Evolutionary conservation across 2,797 vertebrate species (phyloP), one percentile per base, ranked within the genome.

Genomic region (Dendrocincla tyrannina): DNA sequence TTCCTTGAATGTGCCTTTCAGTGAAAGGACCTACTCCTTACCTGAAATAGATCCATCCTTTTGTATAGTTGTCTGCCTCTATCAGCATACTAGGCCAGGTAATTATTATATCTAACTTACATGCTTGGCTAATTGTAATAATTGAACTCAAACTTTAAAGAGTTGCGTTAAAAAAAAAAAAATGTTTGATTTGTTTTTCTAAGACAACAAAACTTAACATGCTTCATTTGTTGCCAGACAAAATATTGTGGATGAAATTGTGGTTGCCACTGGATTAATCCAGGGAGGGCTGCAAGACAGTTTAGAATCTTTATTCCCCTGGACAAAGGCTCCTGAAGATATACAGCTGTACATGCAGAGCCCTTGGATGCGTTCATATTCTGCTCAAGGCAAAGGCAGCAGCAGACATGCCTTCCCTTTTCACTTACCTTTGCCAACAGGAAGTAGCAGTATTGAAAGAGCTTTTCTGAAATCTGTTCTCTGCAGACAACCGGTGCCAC

Each of bases 41-140:
- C 15, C 20, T 42, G 19, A 63, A 56, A 70, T 3, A 50, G 30
- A 20, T 7, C 22, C 9, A 52, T 8, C 11, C 8, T 42, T 39
- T 28, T 46, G 23, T 11, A 14, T 1, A 27, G n/a, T 5, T 42
- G 4, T 35, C 55, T 24, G 5, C 15, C 60, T 70, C 42, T n/a
- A 10, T 18, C n/a, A 53, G 12, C 5, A 20, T 35, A 30, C 17
- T 4, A 13, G 28, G 11, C 8, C 6, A 23, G 1, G 3, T 11
- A 56, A 56, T 33, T 58, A 32, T 60, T 47, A 22, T 24, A 28
- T 55, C 64, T 74, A 44, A 67, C 20, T 50, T 69, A 14, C 5
- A 12, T 15, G 7, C 52, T 56, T 46, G n/a, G 32, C 5, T 74
- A n/a, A 52, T 27, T 59, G 15, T 30, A 49, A 25, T 35, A 11